phyloP scores from a whole-genome alignment of 2,113 vertebrate genomes.

The Erinaceus europaeus region DNA sequence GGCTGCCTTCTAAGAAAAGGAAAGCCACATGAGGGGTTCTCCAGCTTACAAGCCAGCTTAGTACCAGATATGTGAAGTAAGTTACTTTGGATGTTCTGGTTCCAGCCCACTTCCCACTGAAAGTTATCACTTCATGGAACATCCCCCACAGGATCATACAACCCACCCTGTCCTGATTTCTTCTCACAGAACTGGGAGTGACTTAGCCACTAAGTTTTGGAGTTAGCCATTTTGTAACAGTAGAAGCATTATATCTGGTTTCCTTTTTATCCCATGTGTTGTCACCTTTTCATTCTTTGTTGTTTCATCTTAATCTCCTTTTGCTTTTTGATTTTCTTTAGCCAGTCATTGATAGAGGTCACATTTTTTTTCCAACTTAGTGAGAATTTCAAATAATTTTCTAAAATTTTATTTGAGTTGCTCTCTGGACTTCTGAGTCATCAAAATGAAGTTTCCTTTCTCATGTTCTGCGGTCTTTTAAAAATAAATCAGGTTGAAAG shows the following conservation, averaged over 20 bases:
- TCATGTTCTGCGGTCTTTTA: slow-evolving; percentile 31
- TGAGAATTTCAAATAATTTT: slow-evolving; percentile 33
- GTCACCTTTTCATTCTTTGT: not conserved
- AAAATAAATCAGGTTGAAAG: not conserved
- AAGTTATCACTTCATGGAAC: not conserved
- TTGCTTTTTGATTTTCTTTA: not conserved
- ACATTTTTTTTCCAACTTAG: not conserved
- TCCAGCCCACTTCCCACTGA: not conserved
- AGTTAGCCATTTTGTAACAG: not conserved
- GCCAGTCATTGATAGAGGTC: not conserved
- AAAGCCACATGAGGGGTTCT: not conserved
- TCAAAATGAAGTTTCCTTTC: slow-evolving; percentile 51
- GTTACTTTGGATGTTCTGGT: not conserved
- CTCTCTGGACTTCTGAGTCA: slow-evolving; percentile 45
- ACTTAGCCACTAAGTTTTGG: not conserved
- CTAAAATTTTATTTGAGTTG: slow-evolving; percentile 57
- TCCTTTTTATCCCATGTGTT: not conserved
- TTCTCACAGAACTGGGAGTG: not conserved
- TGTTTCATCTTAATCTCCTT: not conserved
- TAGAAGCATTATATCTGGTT: not conserved
- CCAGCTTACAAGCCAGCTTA: not conserved
- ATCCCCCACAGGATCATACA: not conserved
- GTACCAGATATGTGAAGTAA: not conserved
- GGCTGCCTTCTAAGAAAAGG: not conserved
- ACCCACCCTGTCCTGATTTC: not conserved